phyloP scores from a whole-genome alignment of 2,888 invertebrate genomes.

The Esperia sulphurella region DNA sequence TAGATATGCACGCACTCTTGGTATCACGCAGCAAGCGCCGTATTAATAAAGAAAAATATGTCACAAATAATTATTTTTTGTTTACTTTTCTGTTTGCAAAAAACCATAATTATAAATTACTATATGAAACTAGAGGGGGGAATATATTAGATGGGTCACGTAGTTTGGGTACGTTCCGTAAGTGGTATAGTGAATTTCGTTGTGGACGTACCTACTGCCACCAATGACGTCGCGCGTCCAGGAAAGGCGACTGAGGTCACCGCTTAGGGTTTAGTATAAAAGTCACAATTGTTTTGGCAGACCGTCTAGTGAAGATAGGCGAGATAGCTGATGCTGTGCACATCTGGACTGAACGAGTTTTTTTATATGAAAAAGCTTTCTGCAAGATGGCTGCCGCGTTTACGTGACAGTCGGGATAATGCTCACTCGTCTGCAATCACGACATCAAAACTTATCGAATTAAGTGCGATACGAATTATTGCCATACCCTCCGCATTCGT shows the following conservation, averaged over 20 bases:
- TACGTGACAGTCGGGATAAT: conserved; percentile 9
- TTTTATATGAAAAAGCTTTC: background rate
- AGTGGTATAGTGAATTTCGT: conserved; percentile 1
- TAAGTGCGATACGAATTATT: conserved; percentile 12
- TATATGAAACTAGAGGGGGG: too few species aligned
- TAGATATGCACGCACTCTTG: too few species aligned
- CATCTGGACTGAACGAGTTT: background rate
- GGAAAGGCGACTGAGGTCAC: conserved; percentile 1
- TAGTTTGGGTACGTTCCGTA: too few species aligned
- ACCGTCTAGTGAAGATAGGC: conserved; percentile 6
- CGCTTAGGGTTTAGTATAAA: background rate
- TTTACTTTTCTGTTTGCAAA: too few species aligned
- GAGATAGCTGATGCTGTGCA: conserved; percentile 2
- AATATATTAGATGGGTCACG: too few species aligned
- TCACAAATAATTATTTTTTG: too few species aligned
- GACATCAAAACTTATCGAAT: conserved; percentile 9
- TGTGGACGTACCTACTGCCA: conserved; percentile 2
- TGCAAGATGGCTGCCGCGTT: background rate
- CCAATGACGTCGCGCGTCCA: background rate
- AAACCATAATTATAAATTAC: too few species aligned
- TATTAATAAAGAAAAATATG: too few species aligned
- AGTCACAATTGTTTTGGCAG: conserved; percentile 7
- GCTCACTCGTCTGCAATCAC: conserved; percentile 8
- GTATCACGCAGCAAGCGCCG: too few species aligned
- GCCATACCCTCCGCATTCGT: conserved; percentile 10